Conservation (phyloP, 2,797 vertebrate species). For the Enoplosus armatus region DNA sequence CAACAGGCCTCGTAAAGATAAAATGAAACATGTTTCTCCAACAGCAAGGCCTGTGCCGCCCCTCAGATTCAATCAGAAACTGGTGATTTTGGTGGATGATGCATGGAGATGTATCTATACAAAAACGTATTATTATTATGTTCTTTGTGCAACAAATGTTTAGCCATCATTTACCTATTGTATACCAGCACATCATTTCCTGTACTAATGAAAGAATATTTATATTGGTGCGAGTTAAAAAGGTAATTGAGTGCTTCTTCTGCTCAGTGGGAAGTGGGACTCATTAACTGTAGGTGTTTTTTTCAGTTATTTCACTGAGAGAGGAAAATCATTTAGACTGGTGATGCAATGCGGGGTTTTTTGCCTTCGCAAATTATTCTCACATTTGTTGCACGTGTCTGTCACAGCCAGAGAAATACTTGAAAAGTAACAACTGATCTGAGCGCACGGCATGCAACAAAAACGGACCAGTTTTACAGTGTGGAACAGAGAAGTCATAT, state of each 20-base stretch:
- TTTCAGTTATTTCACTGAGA: slow-evolving; percentile 2
- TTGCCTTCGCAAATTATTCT: background rate
- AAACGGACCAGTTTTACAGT: background rate
- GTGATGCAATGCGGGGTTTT: background rate
- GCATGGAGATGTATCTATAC: background rate
- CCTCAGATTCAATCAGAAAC: background rate
- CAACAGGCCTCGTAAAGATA: background rate
- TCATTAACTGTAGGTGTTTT: slow-evolving; percentile 5
- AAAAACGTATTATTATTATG: background rate
- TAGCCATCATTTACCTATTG: background rate
- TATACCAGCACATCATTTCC: background rate
- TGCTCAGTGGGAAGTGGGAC: background rate
- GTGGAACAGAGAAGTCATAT: background rate
- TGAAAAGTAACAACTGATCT: background rate
- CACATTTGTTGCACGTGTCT: slow-evolving; percentile 2
- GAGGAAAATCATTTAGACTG: background rate
- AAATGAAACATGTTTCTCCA: background rate
- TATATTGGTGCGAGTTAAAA: background rate
- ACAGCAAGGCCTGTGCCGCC: background rate
- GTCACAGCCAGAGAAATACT: slow-evolving; percentile 11
- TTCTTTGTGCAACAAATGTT: background rate
- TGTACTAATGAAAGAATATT: slow-evolving; percentile 8
- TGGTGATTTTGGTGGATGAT: background rate
- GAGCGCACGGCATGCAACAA: background rate
- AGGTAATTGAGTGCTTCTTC: background rate